These are phyloP conservation scores for Takifugu ocellatus DNA, from an alignment of 2,797 vertebrate species.

Conservation along the genomic window DNA sequence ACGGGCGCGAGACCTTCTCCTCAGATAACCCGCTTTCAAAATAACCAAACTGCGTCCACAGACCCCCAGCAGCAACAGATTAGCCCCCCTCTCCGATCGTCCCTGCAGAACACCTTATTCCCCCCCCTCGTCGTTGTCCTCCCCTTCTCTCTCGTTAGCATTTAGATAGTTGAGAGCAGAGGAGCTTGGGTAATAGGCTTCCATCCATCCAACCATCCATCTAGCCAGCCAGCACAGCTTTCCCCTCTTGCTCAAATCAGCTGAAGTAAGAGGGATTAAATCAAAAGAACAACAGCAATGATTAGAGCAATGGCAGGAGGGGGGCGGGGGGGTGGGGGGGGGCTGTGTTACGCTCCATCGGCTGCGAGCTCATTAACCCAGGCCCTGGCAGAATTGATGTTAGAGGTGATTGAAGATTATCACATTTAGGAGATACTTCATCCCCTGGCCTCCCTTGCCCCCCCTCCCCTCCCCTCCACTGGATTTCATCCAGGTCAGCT, in stretches of 20 bases:
- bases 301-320: conserved; percentile 66
- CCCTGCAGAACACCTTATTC: conserved; percentile 42
- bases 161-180: conserved; percentile 95
- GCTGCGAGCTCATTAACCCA: conserved; percentile 93
- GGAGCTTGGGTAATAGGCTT: conserved; percentile 87
- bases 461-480: conserved; percentile 11
- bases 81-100: conserved; percentile 75
- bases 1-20: conserved; percentile 43
- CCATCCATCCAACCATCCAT: conserved; percentile 65
- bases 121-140: conserved; percentile 5
- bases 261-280: conserved; percentile 89
- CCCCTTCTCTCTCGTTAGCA: conserved; percentile 86
- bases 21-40: conserved; percentile 64
- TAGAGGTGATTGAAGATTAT: conserved; percentile 98
- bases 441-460: conserved; percentile 55
- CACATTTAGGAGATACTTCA: conserved; percentile 89
- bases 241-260: conserved; percentile 77
- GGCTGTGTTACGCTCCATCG: conserved; percentile 81
- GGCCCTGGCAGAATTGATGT: conserved; percentile 88
- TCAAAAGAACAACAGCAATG: conserved; percentile 83
- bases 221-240: background rate
- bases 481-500: conserved; percentile 81
- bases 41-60: conserved; percentile 64
- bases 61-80: conserved; percentile 78
- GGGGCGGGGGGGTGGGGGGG: conserved; percentile 34